Base-by-base conservation (phyloP, 2,113 vertebrate genomes). In the Agelaius phoeniceus region DNA sequence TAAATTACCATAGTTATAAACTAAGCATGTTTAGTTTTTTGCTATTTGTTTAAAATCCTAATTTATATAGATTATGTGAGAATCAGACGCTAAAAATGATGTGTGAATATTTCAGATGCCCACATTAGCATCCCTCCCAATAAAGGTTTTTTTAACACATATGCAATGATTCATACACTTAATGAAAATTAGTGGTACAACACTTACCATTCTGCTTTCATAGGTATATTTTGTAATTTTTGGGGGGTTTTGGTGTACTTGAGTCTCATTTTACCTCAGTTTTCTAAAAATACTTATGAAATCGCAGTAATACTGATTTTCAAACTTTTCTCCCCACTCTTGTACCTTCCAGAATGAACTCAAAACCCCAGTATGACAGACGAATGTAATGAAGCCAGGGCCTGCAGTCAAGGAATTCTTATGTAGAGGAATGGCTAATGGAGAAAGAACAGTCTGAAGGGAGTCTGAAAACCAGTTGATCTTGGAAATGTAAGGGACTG, bases 191-290 rank as follows among this genome's bases (percentile, higher is more conserved):
- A n/a, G 14, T 24, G 2, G 3, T 75, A 35, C 10, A 71, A 62
- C 16, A n/a, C 13, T 74, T 52, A 44, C 8, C 7, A 4, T 76
- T 79, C 30, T 75, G 3, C 6, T 75, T 88, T 79, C 3, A 1
- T 20, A 59, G 23, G 11, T 15, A 1, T 24, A 24, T 72, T 59
- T 49, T 85, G 3, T 54, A 44, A 44, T 17, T 63, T 72, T 43
- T 0, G 13, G 3, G 3, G 13, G 4, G 2, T 15, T 69, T 82
- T 71, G 39, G 1, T 27, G 11, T 5, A 59, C 7, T 5, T 51
- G 10, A 67, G 5, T 43, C 7, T 81, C 3, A 6, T 81, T 89
- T 84, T 58, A 61, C 7, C 3, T 66, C 37, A 54, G 8, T 19
- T 37, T 74, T 54, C 11, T 41, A 31, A 71, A 92, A 55, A 31